A percentile compares a stretch with the other conserved stretches of the same genome.
Evolutionary conservation across 53 echinoderm and acorn worm genomes (phyloP).

Genomic region (Arbacia lixula): DNA sequence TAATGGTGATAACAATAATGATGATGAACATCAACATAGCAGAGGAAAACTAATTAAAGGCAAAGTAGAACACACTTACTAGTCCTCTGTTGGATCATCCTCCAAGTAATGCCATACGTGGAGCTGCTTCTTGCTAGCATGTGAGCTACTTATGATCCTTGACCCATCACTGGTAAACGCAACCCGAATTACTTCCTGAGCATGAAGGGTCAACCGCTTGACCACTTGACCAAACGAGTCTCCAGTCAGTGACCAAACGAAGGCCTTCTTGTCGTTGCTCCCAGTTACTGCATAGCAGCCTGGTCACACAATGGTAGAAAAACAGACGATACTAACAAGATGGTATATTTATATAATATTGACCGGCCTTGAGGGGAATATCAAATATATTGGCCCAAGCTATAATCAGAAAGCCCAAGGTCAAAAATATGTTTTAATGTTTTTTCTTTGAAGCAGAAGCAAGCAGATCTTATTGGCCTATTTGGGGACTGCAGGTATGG

Average conservation of each 20-base stretch:
- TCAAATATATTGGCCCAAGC: too few relatives aligned
- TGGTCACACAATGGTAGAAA: not conserved
- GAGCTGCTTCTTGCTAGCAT: slow-evolving; percentile 69
- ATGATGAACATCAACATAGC: not conserved
- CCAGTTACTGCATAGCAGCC: slow-evolving; percentile 64
- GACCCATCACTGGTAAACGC: slow-evolving; percentile 64
- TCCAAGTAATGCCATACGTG: slow-evolving; percentile 71
- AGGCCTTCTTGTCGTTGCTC: slow-evolving; percentile 57
- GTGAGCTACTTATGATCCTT: slow-evolving; percentile 62
- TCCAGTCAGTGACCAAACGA: slow-evolving; percentile 69
- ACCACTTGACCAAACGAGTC: slow-evolving; percentile 61
- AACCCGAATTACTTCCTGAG: slow-evolving; percentile 61
- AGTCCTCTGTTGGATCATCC: slow-evolving; percentile 24
- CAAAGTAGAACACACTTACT: slow-evolving; percentile 42
- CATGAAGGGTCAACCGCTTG: slow-evolving; percentile 53
- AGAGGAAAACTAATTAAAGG: not conserved
- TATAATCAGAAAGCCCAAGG: too few relatives aligned
- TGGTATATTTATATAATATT: too few relatives aligned
- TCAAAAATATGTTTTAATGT: too few relatives aligned
- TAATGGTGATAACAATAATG: not conserved
- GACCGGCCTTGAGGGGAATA: too few relatives aligned
- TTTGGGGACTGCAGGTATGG: too few relatives aligned
- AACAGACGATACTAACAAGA: not conserved
- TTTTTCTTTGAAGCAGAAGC: too few relatives aligned
- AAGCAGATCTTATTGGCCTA: too few relatives aligned